Percentiles rank a stretch among this genome's conserved stretches.
Evolutionary conservation across 2,888 invertebrate genomes (phyloP).

Genomic region (Dynastes grantii): DNA sequence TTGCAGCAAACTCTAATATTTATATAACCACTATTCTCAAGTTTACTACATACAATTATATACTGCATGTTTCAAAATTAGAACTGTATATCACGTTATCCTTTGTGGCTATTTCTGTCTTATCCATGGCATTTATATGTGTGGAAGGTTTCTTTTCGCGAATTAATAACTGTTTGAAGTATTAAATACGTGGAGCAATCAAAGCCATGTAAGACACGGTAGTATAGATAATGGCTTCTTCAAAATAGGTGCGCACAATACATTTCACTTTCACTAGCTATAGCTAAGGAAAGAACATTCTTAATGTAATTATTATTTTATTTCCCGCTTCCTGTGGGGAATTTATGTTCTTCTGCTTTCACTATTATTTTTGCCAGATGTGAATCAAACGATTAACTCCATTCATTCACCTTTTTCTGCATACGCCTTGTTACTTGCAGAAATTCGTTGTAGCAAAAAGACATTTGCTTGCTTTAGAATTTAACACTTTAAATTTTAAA

Average conservation of each 20-base stretch:
- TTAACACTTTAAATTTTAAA: no score
- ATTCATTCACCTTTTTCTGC: neutral
- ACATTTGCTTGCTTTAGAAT: no score
- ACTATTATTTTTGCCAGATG: constrained; percentile 32
- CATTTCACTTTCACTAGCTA: constrained; percentile 36
- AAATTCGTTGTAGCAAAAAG: no score
- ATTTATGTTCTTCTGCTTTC: constrained; percentile 32
- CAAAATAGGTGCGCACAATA: constrained; percentile 2
- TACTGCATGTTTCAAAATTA: no score
- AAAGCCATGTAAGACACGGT: neutral
- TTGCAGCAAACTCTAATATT: no score
- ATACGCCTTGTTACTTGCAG: neutral
- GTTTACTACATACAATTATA: no score
- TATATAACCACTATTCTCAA: no score
- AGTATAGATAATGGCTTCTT: constrained; percentile 27
- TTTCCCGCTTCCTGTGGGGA: constrained; percentile 38
- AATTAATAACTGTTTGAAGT: neutral
- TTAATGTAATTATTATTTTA: constrained; percentile 37
- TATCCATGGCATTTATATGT: no score
- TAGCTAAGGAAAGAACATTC: constrained; percentile 35
- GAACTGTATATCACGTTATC: no score
- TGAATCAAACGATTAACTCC: constrained; percentile 3
- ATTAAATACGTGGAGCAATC: neutral
- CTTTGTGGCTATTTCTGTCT: no score
- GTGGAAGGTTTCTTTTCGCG: neutral